Conservation (phyloP, 2,888 invertebrate genomes). For the Spatulosminthurus flaviceps region DNA sequence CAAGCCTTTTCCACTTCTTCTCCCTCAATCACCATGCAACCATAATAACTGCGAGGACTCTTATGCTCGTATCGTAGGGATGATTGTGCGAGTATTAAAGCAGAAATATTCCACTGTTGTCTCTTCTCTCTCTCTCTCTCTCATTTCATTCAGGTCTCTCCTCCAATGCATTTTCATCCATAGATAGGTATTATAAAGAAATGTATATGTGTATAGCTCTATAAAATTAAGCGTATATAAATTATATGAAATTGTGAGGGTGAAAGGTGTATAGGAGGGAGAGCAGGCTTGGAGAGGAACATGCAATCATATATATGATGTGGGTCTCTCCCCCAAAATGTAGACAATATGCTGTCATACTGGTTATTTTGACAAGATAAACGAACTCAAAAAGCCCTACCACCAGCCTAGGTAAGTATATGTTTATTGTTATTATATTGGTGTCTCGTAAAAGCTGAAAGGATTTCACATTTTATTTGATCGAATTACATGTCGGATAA, state of each 20-base stretch:
- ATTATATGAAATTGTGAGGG: too few relatives aligned
- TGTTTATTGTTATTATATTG: slow-evolving; percentile 19
- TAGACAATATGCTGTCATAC: slow-evolving; percentile 26
- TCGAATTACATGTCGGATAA: slow-evolving; percentile 18
- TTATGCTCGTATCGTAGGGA: too few relatives aligned
- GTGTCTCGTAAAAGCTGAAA: slow-evolving; percentile 7
- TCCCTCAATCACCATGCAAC: not conserved
- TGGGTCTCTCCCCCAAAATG: not conserved
- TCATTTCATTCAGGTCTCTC: slow-evolving; percentile 3
- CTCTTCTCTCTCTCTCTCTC: slow-evolving; percentile 6
- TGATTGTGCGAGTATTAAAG: slow-evolving; percentile 31
- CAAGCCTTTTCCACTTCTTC: not conserved
- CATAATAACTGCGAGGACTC: not conserved
- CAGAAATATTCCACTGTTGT: slow-evolving; percentile 31
- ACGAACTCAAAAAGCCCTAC: slow-evolving; percentile 1
- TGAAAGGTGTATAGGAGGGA: not conserved
- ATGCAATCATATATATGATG: too few relatives aligned
- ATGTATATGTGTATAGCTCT: too few relatives aligned
- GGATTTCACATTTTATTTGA: slow-evolving; percentile 20
- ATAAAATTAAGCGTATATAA: too few relatives aligned
- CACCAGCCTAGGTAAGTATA: slow-evolving; percentile 19
- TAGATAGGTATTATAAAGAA: too few relatives aligned
- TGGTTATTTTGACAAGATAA: slow-evolving; percentile 2
- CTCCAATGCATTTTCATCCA: too few relatives aligned
- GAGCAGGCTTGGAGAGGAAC: too few relatives aligned